These are phyloP conservation scores for Xyrauchen texanus DNA, from an alignment of 2,113 vertebrate genomes.

Conservation along the genomic window DNA sequence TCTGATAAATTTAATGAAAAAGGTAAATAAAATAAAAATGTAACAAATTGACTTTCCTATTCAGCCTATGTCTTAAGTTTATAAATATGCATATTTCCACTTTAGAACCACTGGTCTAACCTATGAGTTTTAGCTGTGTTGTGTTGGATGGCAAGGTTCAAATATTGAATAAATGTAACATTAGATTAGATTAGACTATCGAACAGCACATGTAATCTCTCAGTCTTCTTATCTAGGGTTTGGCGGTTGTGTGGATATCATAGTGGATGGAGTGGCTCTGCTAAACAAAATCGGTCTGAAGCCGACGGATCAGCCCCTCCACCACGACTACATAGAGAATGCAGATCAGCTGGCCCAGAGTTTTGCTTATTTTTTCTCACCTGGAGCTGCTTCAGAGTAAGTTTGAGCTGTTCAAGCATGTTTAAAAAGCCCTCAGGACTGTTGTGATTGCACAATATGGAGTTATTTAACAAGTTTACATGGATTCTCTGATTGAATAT, in stretches of 20 bases:
- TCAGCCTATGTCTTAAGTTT: no score
- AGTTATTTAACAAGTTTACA: no score
- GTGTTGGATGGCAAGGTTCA: conserved; percentile 4
- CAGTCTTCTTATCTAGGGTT: conserved; percentile 69
- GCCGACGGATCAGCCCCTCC: conserved; percentile 69
- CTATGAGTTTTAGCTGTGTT: neutral
- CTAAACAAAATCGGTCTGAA: conserved; percentile 75
- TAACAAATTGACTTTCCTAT: no score
- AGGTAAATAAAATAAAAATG: no score
- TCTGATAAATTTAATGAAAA: no score
- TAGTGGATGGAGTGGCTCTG: conserved; percentile 76
- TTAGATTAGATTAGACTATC: conserved; percentile 18
- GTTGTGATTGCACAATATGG: neutral
- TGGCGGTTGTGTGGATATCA: conserved; percentile 81
- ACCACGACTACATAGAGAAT: conserved; percentile 78
- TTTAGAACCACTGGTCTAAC: neutral
- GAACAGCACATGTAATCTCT: neutral
- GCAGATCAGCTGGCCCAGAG: conserved; percentile 77
- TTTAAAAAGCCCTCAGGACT: neutral
- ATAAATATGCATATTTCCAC: no score
- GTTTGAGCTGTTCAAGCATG: conserved; percentile 45
- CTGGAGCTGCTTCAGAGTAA: conserved; percentile 84
- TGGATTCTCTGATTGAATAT: no score
- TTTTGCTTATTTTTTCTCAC: conserved; percentile 82
- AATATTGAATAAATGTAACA: conserved; percentile 20